Percentiles rank a stretch among this genome's conserved stretches.
Conservation (phyloP, 2,888 invertebrate species). For the Brachylomia viminalis region DNA sequence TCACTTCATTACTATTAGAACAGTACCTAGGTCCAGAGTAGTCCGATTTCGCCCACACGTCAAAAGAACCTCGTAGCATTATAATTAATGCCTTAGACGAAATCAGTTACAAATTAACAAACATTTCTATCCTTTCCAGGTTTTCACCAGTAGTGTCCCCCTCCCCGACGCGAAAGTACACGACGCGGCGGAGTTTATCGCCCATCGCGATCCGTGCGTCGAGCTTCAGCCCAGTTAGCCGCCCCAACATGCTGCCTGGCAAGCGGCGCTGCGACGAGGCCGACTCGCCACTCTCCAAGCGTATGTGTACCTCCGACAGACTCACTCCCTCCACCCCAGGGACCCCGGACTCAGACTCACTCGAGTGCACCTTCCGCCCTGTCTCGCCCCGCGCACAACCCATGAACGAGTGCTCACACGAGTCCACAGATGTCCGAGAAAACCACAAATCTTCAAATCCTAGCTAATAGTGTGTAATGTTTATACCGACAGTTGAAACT, state of each 20-base stretch:
- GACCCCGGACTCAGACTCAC: conserved; percentile 86
- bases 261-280: conserved; percentile 92
- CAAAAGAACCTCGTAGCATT: not conserved
- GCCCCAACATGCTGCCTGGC: conserved; percentile 88
- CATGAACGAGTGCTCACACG: conserved; percentile 78
- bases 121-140: conserved; percentile 72
- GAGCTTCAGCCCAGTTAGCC: conserved; percentile 92
- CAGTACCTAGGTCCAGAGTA: no score
- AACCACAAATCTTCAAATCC: conserved; percentile 84
- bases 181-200: conserved; percentile 96
- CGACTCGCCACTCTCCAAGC: conserved; percentile 86
- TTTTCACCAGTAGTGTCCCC: conserved; percentile 93
- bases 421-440: conserved; percentile 71
- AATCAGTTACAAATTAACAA: not conserved
- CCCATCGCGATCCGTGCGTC: conserved; percentile 96
- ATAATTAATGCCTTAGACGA: not conserved
- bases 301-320: conserved; percentile 82
- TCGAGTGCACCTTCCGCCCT: conserved; percentile 88
- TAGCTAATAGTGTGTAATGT: conserved; percentile 82
- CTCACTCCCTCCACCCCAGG: conserved; percentile 85
- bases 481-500: conserved; percentile 66
- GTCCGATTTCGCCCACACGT: not conserved
- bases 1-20: not conserved
- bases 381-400: conserved; percentile 85
- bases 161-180: conserved; percentile 96